Conservation (phyloP, 2,888 invertebrate species). For the Polydrusus tereticollis region DNA sequence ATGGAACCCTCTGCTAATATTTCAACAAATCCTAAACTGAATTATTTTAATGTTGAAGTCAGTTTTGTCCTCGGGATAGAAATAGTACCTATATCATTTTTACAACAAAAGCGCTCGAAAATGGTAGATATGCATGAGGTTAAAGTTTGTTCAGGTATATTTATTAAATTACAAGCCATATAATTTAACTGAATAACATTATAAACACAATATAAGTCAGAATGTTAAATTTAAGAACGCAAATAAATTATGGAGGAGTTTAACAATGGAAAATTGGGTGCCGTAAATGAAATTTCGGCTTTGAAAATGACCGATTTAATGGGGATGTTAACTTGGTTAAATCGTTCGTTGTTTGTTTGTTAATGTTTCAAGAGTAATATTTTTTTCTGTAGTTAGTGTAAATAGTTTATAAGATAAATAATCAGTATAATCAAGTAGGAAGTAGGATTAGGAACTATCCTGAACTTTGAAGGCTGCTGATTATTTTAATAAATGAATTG, state of each 20-base stretch:
- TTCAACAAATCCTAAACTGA: neutral
- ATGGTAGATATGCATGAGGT: neutral
- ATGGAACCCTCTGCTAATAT: neutral
- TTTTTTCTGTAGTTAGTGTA: too few species aligned
- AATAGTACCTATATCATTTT: neutral
- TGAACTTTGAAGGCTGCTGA: too few species aligned
- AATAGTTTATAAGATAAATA: too few species aligned
- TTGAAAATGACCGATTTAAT: too few species aligned
- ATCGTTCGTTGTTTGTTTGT: too few species aligned
- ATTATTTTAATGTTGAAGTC: neutral
- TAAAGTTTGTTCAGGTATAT: neutral
- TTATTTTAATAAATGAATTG: too few species aligned
- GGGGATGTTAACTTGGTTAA: too few species aligned
- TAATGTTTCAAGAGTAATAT: too few species aligned
- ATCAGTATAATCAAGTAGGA: too few species aligned
- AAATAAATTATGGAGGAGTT: neutral
- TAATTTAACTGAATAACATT: neutral
- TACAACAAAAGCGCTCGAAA: neutral
- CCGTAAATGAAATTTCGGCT: too few species aligned
- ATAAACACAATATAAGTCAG: neutral
- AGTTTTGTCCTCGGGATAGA: neutral
- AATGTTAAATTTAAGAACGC: neutral
- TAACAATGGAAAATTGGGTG: neutral
- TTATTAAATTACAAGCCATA: neutral
- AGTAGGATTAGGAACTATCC: too few species aligned